A percentile compares a stretch with the other conserved stretches of the same genome.
Evolutionary conservation across 2,113 vertebrate genomes (phyloP).

Genomic region (Callipepla californica): DNA sequence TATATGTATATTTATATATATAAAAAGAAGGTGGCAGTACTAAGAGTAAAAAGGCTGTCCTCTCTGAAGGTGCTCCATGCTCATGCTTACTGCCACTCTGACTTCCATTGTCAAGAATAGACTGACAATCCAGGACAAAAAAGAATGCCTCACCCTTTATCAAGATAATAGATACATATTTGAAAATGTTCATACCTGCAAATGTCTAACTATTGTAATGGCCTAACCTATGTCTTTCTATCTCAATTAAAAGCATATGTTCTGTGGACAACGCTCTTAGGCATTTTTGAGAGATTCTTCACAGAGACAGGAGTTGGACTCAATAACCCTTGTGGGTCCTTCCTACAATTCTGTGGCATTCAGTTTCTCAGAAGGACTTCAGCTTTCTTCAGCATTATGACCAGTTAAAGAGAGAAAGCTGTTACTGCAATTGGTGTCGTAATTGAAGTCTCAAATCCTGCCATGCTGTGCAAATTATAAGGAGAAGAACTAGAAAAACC

Average conservation of each 20-base stretch:
- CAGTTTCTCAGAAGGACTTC: neutral
- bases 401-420: slow-evolving; percentile 23
- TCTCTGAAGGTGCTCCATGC: neutral
- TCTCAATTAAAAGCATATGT: neutral
- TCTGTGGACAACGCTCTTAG: neutral
- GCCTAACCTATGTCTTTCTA: neutral
- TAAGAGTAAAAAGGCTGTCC: neutral
- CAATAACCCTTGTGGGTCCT: too few relatives aligned
- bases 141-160: neutral
- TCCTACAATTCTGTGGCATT: neutral
- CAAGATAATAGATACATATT: neutral
- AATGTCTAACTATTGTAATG: neutral
- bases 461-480: slow-evolving; percentile 11
- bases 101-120: neutral
- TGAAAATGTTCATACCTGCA: neutral
- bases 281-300: too few relatives aligned
- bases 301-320: too few relatives aligned
- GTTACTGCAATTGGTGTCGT: neutral
- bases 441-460: slow-evolving; percentile 23
- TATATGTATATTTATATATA: too few relatives aligned
- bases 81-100: neutral
- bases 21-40: neutral
- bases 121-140: neutral
- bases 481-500: neutral
- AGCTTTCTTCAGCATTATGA: neutral